Base-by-base conservation (phyloP, 1,140 invertebrate species). In the Aphelenchoides fujianensis region DNA sequence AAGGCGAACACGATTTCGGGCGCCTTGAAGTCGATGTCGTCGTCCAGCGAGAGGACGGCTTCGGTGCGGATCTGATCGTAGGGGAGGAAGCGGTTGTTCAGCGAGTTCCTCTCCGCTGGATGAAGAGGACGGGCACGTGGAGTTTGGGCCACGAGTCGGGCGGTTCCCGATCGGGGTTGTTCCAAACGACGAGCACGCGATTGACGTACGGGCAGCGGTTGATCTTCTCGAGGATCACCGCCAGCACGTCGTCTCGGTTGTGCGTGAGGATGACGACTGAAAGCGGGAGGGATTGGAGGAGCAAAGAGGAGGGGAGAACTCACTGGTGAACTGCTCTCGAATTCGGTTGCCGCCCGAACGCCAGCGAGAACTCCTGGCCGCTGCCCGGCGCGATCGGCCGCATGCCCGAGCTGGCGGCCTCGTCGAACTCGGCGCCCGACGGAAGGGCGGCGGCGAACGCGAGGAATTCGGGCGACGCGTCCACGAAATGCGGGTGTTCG, bases 1-100 rank as follows among this genome's bases (percentile, higher is more conserved):
- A 99, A 99, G 12, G 93, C 95, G 87, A 98, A 98, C 52, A 98
- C 90, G 74, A 99, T 98, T 86, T 99, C 96, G 85, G 98, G 95
- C 85, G 98, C 95, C 63, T 95, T 86, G 1, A 99, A 86, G 86
- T 97, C 94, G 9, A 94, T 94, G 86, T 99, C 96, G 85, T 99
- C 96, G 82, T 98, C 97, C 3, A 99, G 90, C 2, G 93, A 97
- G 1, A 99, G 88, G 61, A 99, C 90, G 1, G 95, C 95, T 86
- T 99, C 97, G 0, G 96, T 99, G 86, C 98, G 92, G 69, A 99
- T 95, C 12, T 91, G 89, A 84, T 94, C 91, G 82, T 92, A 95
- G 0, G 96, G 96, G 62, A 97, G 85, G 86, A 99, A 99, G 41
- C 97, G 89, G 87, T 98, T 98, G 85, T 98, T 98, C 30, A 98